A percentile compares a stretch with the other conserved stretches of the same genome.
phyloP scores from a whole-genome alignment of 2,888 invertebrate species.

The Ophraella communa region DNA sequence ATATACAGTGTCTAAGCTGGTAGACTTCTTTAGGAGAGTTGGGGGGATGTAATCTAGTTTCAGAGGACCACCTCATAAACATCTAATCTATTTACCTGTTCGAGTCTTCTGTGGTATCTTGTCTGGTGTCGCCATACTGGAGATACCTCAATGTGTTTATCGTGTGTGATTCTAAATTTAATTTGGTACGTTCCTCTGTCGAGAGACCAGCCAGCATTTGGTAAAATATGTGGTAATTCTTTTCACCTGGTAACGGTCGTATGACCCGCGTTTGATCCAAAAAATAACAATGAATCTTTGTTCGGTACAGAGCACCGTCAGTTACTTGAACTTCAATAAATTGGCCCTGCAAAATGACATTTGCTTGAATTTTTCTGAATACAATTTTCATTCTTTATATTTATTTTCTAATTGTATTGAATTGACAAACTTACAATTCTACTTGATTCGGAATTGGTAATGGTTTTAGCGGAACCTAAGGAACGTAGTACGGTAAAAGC shows the following conservation, averaged over 20 bases:
- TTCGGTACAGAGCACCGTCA: slow-evolving; percentile 91
- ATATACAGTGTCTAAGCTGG: too few species aligned
- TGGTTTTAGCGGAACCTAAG: slow-evolving; percentile 89
- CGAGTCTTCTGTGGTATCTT: slow-evolving; percentile 77
- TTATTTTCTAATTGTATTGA: too few species aligned
- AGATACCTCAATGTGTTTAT: slow-evolving; percentile 83
- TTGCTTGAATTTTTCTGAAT: slow-evolving; percentile 2
- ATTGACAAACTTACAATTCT: slow-evolving; percentile 74
- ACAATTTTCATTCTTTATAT: too few species aligned
- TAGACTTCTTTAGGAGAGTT: too few species aligned
- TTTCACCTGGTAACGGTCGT: slow-evolving; percentile 82
- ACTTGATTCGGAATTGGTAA: slow-evolving; percentile 89
- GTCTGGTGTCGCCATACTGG: slow-evolving; percentile 74
- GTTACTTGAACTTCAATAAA: slow-evolving; percentile 96
- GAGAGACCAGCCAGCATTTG: slow-evolving; percentile 91
- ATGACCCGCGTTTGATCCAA: slow-evolving; percentile 93
- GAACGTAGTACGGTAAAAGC: slow-evolving; percentile 93
- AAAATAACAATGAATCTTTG: slow-evolving; percentile 96
- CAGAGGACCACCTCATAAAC: too few species aligned
- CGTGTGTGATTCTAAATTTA: slow-evolving; percentile 86
- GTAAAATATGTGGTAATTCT: slow-evolving; percentile 97
- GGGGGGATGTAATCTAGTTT: too few species aligned
- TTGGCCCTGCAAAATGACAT: slow-evolving; percentile 73
- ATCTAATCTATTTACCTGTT: slow-evolving; percentile 54
- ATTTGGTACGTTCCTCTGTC: slow-evolving; percentile 82